Evolutionary conservation across 2,113 vertebrate genomes (phyloP).

Genomic region (Perca flavescens): DNA sequence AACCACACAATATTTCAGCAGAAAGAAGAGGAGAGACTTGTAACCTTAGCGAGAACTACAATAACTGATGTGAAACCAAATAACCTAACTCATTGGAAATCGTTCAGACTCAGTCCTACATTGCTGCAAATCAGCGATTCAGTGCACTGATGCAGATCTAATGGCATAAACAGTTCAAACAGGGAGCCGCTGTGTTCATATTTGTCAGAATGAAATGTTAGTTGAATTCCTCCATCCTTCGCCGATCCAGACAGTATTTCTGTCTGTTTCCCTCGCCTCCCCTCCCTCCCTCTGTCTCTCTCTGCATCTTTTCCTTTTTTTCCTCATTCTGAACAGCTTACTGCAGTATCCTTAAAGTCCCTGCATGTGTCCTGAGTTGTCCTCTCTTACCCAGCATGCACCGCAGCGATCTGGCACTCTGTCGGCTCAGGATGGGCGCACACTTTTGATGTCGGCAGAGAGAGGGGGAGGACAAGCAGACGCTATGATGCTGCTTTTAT

Average conservation of each 20-base stretch:
- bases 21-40: neutral
- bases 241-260: conserved; percentile 47
- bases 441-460: conserved; percentile 63
- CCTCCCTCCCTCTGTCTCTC: conserved; percentile 15
- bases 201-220: conserved; percentile 14
- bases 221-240: conserved; percentile 52
- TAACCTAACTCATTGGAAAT: neutral
- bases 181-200: neutral
- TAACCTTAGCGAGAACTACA: neutral
- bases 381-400: conserved; percentile 74
- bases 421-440: conserved; percentile 63
- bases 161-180: conserved; percentile 4
- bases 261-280: neutral
- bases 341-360: conserved; percentile 81
- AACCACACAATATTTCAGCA: neutral
- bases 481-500: conserved; percentile 54
- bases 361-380: conserved; percentile 78
- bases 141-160: neutral
- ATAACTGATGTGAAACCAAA: neutral
- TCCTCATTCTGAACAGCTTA: conserved; percentile 59
- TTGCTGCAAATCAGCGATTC: neutral
- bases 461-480: conserved; percentile 12
- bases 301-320: conserved; percentile 41
- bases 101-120: neutral
- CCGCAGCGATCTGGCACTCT: conserved; percentile 59